phyloP scores from a whole-genome alignment of 1,140 invertebrate species.

The Anastrepha obliqua region DNA sequence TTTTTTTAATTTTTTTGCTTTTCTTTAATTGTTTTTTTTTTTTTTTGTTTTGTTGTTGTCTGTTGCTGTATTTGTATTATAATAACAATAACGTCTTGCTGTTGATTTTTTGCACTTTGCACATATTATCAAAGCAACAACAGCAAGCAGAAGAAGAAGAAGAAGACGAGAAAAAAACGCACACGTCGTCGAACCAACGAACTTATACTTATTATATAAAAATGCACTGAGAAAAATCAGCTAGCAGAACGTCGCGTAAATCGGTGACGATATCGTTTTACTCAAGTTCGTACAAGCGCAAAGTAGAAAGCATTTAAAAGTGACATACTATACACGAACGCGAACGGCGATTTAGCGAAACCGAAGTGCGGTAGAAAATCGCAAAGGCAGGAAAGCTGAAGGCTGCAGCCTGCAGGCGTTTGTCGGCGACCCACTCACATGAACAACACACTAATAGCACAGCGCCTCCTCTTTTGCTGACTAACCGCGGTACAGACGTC shows the following conservation, averaged over 20 bases:
- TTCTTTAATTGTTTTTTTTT: not conserved
- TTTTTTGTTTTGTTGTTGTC: not conserved
- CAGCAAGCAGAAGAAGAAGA: not conserved
- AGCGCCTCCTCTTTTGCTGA: constrained; percentile 6
- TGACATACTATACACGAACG: not conserved
- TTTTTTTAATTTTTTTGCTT: not conserved
- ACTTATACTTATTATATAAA: constrained; percentile 1
- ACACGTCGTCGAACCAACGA: constrained; percentile 2
- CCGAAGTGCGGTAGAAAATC: constrained; percentile 12
- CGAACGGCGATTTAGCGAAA: not conserved
- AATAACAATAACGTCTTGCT: not conserved
- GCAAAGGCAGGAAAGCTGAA: constrained; percentile 31
- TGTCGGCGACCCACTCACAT: constrained; percentile 43
- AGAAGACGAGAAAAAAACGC: not conserved
- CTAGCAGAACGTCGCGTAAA: not conserved
- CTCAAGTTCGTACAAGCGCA: not conserved
- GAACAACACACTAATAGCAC: not conserved
- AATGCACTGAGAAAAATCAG: constrained; percentile 18
- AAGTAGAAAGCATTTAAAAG: constrained; percentile 45
- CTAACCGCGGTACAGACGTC: not conserved
- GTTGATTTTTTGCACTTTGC: constrained; percentile 34
- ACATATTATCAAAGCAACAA: not conserved
- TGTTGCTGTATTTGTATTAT: constrained; percentile 36
- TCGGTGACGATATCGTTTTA: constrained; percentile 15
- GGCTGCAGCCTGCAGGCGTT: constrained; percentile 49